These are phyloP conservation scores for Dicycla oo DNA, from an alignment of 2,888 invertebrate species.

Conservation along the genomic window DNA sequence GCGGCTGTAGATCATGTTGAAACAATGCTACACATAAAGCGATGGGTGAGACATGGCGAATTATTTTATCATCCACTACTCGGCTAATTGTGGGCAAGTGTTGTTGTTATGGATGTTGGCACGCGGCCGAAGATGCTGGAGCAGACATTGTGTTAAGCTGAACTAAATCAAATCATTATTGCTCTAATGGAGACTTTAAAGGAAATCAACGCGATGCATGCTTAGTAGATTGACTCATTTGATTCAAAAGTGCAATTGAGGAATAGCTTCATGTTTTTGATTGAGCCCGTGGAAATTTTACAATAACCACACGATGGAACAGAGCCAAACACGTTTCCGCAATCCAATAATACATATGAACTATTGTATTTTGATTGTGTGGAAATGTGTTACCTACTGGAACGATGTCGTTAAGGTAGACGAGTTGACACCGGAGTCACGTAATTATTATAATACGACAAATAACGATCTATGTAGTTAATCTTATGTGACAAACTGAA, in stretches of 20 bases:
- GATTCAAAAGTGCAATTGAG: conserved; percentile 37
- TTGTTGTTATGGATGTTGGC: conserved; percentile 62
- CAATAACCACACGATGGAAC: conserved; percentile 71
- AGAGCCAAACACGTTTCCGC: conserved; percentile 72
- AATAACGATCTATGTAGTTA: conserved; percentile 58
- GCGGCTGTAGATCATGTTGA: conserved; percentile 80
- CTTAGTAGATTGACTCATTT: conserved; percentile 11
- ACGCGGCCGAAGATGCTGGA: conserved; percentile 57
- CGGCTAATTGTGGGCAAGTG: conserved; percentile 62
- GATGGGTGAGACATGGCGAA: conserved; percentile 74
- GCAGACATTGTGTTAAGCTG: conserved; percentile 52
- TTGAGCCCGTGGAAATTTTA: conserved; percentile 66
- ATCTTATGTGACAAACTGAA: conserved; percentile 64
- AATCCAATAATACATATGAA: conserved; percentile 74
- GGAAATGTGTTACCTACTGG: conserved; percentile 23
- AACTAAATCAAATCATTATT: conserved; percentile 61
- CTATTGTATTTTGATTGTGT: conserved; percentile 69
- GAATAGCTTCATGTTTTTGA: conserved; percentile 63
- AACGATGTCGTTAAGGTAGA: conserved; percentile 45
- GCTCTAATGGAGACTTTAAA: conserved; percentile 51
- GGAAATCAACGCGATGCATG: conserved; percentile 51
- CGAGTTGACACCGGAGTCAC: conserved; percentile 21
- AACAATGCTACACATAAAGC: conserved; percentile 74
- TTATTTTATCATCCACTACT: conserved; percentile 73
- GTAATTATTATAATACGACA: conserved; percentile 53